A percentile compares a stretch with the other conserved stretches of the same genome.
phyloP scores from a whole-genome alignment of 37 sponge, comb jelly and placozoan species.

The Theonella swinhoei region DNA sequence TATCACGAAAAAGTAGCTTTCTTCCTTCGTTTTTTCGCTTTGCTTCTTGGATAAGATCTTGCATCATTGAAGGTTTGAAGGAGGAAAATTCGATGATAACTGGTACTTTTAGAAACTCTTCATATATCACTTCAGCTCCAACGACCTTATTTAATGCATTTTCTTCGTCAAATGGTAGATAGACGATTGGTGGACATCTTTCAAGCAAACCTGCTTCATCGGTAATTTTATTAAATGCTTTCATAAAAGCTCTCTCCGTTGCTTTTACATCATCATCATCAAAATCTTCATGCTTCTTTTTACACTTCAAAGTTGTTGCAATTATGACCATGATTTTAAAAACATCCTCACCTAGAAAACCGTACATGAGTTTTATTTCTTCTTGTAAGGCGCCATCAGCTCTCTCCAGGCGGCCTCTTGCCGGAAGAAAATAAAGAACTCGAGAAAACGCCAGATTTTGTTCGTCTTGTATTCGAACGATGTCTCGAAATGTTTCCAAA shows the following conservation, averaged over 20 bases:
- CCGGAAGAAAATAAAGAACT: slow-evolving; percentile 12
- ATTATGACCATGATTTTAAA: slow-evolving; percentile 24
- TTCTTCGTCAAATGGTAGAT: background rate
- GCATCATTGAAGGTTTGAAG: background rate
- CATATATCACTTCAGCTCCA: background rate
- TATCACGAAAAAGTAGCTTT: background rate
- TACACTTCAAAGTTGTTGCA: background rate
- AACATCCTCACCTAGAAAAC: slow-evolving; percentile 1
- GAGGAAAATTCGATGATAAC: background rate
- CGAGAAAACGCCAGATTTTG: background rate
- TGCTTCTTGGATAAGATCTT: background rate
- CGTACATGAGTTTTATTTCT: background rate
- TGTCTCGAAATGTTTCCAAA: background rate
- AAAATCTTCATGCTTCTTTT: background rate
- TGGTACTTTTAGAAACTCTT: background rate
- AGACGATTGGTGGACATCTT: background rate
- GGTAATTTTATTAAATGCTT: background rate
- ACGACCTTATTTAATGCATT: background rate
- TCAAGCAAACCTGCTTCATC: background rate
- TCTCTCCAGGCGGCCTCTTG: background rate
- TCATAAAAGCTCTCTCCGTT: background rate
- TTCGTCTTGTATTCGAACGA: background rate
- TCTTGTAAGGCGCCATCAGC: background rate
- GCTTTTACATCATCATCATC: background rate
- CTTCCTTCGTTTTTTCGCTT: background rate